Evolutionary conservation across 2,888 invertebrate genomes (phyloP).

Genomic region (Hirudinaria manillensis): DNA sequence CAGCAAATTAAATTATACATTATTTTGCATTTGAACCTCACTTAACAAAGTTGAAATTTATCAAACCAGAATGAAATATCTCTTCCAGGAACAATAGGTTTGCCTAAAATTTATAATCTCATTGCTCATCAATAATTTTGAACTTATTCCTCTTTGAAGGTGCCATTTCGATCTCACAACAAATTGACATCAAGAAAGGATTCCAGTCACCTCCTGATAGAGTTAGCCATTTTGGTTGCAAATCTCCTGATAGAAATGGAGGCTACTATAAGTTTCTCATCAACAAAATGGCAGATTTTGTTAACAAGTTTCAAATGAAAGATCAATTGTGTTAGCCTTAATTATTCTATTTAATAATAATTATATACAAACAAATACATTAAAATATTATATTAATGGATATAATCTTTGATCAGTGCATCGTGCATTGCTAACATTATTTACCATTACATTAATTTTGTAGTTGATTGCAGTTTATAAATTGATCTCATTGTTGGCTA

Average conservation of each 20-base stretch:
- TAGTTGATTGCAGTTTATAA: too few species aligned
- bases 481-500: too few species aligned
- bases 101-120: not conserved
- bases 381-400: too few species aligned
- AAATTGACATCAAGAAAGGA: not conserved
- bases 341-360: too few species aligned
- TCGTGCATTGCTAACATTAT: too few species aligned
- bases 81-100: conserved; percentile 26
- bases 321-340: not conserved
- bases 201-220: not conserved
- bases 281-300: not conserved
- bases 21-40: not conserved
- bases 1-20: not conserved
- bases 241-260: not conserved
- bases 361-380: too few species aligned
- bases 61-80: conserved; percentile 22
- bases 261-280: not conserved
- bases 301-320: not conserved
- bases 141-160: not conserved
- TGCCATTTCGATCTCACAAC: not conserved
- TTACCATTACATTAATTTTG: too few species aligned
- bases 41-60: not conserved
- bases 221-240: not conserved
- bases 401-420: too few species aligned
- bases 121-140: not conserved